These are phyloP conservation scores for Tragelaphus strepsiceros DNA, from an alignment of 2,113 vertebrate genomes.

Conservation along the genomic window DNA sequence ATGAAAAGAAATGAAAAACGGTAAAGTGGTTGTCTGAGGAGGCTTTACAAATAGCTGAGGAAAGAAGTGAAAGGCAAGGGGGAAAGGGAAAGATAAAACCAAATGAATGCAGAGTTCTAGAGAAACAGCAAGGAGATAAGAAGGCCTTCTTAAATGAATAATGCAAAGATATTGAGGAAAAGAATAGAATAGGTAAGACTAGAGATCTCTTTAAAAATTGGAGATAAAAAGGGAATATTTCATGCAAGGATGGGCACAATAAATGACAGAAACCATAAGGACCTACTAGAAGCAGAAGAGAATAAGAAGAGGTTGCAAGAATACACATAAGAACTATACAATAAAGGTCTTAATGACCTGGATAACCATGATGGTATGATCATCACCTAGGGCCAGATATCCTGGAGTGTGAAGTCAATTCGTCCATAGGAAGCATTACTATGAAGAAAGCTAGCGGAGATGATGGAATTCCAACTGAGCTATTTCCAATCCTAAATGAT, in stretches of 20 bases:
- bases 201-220: not conserved
- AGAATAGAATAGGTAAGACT: not conserved
- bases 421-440: not conserved
- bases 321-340: not conserved
- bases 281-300: not conserved
- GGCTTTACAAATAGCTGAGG: not conserved
- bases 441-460: not conserved
- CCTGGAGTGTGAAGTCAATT: not conserved
- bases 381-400: not conserved
- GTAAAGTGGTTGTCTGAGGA: not conserved
- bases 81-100: not conserved
- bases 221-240: not conserved
- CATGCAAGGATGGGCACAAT: not conserved
- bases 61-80: not conserved
- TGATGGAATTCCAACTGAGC: not conserved
- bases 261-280: not conserved
- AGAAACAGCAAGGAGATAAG: not conserved
- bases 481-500: not conserved
- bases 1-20: not conserved
- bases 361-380: not conserved
- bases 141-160: not conserved
- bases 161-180: not conserved
- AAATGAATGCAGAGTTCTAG: not conserved
- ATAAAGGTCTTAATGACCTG: not conserved
- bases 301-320: not conserved